phyloP scores from a whole-genome alignment of 2,113 vertebrate species.

The Shinisaurus crocodilurus region DNA sequence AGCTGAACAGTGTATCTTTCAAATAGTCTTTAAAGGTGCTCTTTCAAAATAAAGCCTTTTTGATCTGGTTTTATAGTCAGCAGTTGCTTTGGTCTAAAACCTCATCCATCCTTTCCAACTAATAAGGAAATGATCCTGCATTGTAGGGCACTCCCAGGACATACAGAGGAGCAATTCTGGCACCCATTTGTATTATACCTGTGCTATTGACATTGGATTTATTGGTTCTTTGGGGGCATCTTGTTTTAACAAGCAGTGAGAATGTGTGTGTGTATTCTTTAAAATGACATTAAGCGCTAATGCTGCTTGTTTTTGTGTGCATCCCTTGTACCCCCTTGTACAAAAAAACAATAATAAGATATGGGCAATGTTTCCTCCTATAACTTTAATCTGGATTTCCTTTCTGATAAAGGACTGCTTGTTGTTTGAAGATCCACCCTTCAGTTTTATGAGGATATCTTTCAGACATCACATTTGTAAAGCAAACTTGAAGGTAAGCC shows the following conservation, averaged over 20 bases:
- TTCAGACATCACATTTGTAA: conserved; percentile 77
- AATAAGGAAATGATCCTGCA: conserved; percentile 68
- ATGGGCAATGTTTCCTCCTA: conserved; percentile 52
- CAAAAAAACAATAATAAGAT: conserved; percentile 13
- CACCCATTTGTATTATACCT: conserved; percentile 49
- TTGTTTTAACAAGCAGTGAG: conserved; percentile 7
- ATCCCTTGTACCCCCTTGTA: neutral
- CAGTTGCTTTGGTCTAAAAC: conserved; percentile 69
- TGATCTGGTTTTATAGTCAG: conserved; percentile 74
- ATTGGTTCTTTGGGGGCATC: conserved; percentile 40
- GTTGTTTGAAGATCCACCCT: conserved; percentile 75
- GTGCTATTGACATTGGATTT: conserved; percentile 36
- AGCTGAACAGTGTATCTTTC: conserved; percentile 72
- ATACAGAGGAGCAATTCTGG: conserved; percentile 33
- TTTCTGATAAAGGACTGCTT: conserved; percentile 72
- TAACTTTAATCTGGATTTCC: conserved; percentile 72
- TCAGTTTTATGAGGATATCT: conserved; percentile 77
- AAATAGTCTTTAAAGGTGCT: conserved; percentile 68
- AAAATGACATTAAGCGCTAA: conserved; percentile 32
- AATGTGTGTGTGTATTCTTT: neutral
- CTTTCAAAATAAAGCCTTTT: conserved; percentile 68
- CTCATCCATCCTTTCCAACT: conserved; percentile 69
- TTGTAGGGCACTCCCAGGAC: conserved; percentile 58
- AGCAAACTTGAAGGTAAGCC: conserved; percentile 80
- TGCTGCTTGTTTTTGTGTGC: neutral